These are phyloP conservation scores for Abscondita cerata DNA, from an alignment of 2,888 invertebrate species.

Conservation along the genomic window DNA sequence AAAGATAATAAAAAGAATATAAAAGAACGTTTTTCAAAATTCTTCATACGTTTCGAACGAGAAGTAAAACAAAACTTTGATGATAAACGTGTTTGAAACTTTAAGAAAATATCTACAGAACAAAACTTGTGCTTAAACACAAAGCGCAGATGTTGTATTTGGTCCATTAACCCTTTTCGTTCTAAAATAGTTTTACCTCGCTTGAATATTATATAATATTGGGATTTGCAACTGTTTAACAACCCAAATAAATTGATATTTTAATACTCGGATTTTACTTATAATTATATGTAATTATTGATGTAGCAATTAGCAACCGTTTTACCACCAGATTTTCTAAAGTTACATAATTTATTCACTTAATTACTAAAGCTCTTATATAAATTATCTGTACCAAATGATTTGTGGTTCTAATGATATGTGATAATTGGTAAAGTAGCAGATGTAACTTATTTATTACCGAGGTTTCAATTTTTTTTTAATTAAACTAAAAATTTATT, in stretches of 20 bases:
- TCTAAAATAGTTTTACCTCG: constrained; percentile 4
- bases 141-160: constrained; percentile 10
- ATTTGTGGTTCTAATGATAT: background rate
- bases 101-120: background rate
- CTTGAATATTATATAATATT: background rate
- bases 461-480: no score
- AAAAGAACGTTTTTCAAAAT: no score
- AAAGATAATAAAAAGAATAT: no score
- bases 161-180: constrained; percentile 11
- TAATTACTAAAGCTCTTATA: background rate
- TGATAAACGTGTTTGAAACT: constrained; percentile 1
- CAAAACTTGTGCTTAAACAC: background rate
- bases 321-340: background rate
- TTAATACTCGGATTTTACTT: no score
- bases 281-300: no score
- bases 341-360: background rate
- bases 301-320: no score
- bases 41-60: no score
- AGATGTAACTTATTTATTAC: background rate
- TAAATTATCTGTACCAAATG: background rate
- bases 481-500: no score
- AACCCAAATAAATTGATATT: no score
- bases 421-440: background rate
- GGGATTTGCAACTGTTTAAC: no score
- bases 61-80: background rate